Evolutionary conservation across 2,113 vertebrate genomes (phyloP).

Genomic region (Myotis brandtii): DNA sequence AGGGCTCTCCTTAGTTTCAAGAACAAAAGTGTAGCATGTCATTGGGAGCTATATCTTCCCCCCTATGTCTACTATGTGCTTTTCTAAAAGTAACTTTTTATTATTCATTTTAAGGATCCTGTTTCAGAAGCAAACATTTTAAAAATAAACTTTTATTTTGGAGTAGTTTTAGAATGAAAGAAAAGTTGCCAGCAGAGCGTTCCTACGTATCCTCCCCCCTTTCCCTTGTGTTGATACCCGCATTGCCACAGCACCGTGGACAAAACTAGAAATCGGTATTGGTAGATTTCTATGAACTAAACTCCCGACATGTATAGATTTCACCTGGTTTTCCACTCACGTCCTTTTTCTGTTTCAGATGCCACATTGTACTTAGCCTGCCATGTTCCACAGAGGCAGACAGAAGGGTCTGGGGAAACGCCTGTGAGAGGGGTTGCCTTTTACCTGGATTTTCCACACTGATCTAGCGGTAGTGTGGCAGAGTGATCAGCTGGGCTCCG

Average conservation of each 20-base stretch:
- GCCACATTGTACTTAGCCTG: neutral
- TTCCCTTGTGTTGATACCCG: neutral
- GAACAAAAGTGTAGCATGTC: neutral
- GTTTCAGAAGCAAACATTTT: constrained; percentile 2
- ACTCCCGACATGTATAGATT: neutral
- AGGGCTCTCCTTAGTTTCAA: neutral
- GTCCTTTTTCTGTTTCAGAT: neutral
- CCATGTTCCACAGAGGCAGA: neutral
- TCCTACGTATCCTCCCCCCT: neutral
- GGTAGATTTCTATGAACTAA: neutral
- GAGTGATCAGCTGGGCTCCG: neutral
- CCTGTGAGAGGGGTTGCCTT: neutral
- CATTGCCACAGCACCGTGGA: neutral
- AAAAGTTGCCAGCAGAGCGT: neutral
- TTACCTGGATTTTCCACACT: accelerated
- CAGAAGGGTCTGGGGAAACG: neutral
- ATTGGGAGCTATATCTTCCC: neutral
- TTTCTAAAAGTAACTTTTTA: neutral
- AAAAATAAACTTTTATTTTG: neutral
- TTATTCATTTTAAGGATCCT: neutral
- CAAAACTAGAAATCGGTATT: neutral
- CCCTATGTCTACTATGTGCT: neutral
- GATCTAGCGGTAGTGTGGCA: neutral
- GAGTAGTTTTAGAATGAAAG: constrained; percentile 29
- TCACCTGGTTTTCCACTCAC: neutral